Base-by-base conservation (phyloP, 2,797 vertebrate species). In the Lutjanus argentimaculatus region DNA sequence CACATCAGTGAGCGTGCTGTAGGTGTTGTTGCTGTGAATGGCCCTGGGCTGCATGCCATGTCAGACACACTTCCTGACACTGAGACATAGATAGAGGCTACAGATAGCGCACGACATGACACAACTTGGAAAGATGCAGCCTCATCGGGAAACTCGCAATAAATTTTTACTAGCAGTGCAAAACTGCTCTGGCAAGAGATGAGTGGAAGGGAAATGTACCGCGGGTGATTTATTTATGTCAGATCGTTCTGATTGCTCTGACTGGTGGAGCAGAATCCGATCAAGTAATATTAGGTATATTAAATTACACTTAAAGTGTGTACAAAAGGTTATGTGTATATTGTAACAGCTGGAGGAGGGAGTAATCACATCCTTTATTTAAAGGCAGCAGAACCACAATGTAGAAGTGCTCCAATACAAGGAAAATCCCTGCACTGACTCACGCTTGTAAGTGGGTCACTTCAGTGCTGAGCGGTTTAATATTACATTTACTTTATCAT, bases 1-100 rank as follows among this genome's bases (percentile, higher is more conserved):
- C 84, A 66, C 84, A 72, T 82, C 69, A 46, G 46, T 85, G 67
- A 52, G 56, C 43, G 67, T 58, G 9, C 19, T 52, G 62, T 59
- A 71, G 77, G 73, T 82, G 82, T 19, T 13, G 80, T 55, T 77
- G 58, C 53, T 45, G 75, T 36, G 70, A 55, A 85, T 74, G 84
- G 88, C 93, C 83, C 85, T 11, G 61, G 88, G 92, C 86, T 77
- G 66, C 80, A 62, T 36, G 56, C 22, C 75, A 62, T 93, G 87
- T 91, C 92, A 91, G 67, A 94, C 90, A 90, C 79, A 88, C 86
- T 90, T 94, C 91, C 93, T 94, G 85, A 92, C 90, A 86, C 36
- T 19, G 73, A 92, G 85, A 89, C 84, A 75, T 0, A 84, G 92
- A 94, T 93, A 69, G 74, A 69, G 74, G 75, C 71, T 40, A 52